A percentile compares a stretch with the other conserved stretches of the same genome.
These are phyloP conservation scores for Mactra quadrangularis DNA, from an alignment of 1,140 invertebrate species.

Conservation along the genomic window DNA sequence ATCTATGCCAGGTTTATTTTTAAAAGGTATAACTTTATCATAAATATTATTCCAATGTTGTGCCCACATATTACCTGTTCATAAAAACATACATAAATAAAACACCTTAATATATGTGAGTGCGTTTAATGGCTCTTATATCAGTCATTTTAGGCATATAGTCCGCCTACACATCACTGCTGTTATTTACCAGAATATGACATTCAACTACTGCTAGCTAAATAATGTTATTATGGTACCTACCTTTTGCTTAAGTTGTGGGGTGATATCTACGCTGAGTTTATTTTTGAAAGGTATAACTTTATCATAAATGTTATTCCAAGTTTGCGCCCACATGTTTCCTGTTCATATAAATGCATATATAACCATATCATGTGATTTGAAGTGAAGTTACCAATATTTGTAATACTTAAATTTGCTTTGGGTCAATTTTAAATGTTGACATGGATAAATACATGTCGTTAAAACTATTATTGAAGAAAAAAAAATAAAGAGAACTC, in stretches of 20 bases:
- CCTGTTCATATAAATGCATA: no score
- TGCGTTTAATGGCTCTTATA: no score
- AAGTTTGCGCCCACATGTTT: constrained; percentile 96
- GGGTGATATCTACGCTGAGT: constrained; percentile 82
- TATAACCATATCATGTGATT: no score
- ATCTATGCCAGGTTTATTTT: constrained; percentile 73
- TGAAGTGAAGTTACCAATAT: no score
- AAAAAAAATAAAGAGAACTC: no score
- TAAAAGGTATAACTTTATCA: constrained; percentile 70
- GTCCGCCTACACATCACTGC: no score
- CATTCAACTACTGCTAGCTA: not conserved
- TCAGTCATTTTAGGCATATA: no score
- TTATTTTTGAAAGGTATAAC: constrained; percentile 72
- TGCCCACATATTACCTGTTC: constrained; percentile 97
- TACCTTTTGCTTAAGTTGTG: constrained; percentile 78
- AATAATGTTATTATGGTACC: not conserved
- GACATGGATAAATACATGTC: no score
- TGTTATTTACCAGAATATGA: not conserved
- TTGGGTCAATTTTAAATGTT: no score
- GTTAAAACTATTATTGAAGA: no score
- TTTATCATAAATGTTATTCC: constrained; percentile 86
- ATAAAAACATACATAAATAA: constrained; percentile 59
- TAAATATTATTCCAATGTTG: constrained; percentile 90
- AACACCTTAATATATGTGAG: not conserved
- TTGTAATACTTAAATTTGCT: no score